Base-by-base conservation (phyloP, 1,140 invertebrate species). In the Mactra quadrangularis region DNA sequence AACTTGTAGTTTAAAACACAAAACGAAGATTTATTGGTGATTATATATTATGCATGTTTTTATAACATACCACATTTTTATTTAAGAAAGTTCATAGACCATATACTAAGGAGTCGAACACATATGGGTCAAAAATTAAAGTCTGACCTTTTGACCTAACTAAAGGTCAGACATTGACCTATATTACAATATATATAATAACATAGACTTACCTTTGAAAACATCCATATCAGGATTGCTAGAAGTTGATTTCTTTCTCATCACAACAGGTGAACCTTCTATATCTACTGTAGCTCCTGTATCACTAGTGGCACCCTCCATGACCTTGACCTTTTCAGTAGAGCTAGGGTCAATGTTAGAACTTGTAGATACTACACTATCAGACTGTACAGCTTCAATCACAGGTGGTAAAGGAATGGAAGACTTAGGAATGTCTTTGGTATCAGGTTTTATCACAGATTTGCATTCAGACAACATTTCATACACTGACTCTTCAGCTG, bases 401-500 rank as follows among this genome's bases (percentile, higher is more conserved):
- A 79, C 76, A 79, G 76, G 22, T 27, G 68, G 0, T 13, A 31
- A 6, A 17, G 50, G 50, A 79, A 55, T 41, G 52, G 76, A 79
- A 79, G 76, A 79, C 52, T 79, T 27, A 25, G 76, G 76, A 68
- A 68, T 79, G 22, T 68, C 41, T 79, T 66, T 68, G 50, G 29
- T 79, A 53, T 66, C 45, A 35, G 33, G 29, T 25, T 68, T 29
- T 79, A 79, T 70, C 76, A 79, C 76, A 79, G 76, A 50, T 53
- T 53, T 45, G 1, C n/a, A 1, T 45, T 66, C n/a, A 33, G 6
- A 13, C 17, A 66, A 31, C 62, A 38, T 17, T 25, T 3, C 22
- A 45, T 38, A 66, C 13, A 22, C 25, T 60, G 33, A n/a, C 35
- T 60, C 7, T 29, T 41, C 52, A 57, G 53, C 60, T 31, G 9